Base-by-base conservation (phyloP, 2,113 vertebrate species). In the Zosterops japonicus region DNA sequence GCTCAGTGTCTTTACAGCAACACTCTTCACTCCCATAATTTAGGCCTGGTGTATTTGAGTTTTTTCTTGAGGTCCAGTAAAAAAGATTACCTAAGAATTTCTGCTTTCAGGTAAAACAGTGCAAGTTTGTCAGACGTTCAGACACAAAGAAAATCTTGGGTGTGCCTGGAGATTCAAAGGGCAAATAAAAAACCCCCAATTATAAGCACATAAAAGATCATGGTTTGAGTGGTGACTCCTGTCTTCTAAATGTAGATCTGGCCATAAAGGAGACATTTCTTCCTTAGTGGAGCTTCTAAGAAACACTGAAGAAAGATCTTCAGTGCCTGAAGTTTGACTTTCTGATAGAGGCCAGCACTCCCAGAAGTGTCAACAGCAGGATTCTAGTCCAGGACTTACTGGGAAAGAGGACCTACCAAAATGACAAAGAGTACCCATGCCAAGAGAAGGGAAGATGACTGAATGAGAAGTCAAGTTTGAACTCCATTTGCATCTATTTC, bases 291-390 rank as follows among this genome's bases (percentile, higher is more conserved):
- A 83, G 29, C 27, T 67, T 74, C 44, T 41, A 44, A 61, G 31
- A 70, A 88, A 46, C 53, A 55, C 63, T 47, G 11, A 72, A 79
- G 6, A 9, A 39, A 53, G 46, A 41, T 68, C 78, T 53, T 49
- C 33, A 36, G 55, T 8, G 46, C 8, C 46, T 60, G 31, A 68
- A 33, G 4, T 50, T 11, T 70, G 31, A 49, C 35, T 35, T 82
- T 49, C 29, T 76, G 59, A 39, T 15, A n/a, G 13, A 69, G 72
- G 28, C 11, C 36, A 35, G n/a, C 17, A 52, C 44, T 25, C 44
- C 18, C 0, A 46, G 78, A 12, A 90, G 35, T 28, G 47, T 2
- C 0, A 2, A 31, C 5, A 41, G n/a, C 36, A 57, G 23, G 14
- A 27, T 33, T 90, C 33, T 21, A 50, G 50, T 22, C 25, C 64